Percentiles rank a stretch among this genome's conserved stretches.
These are phyloP conservation scores for Pogonus chalceus DNA, from an alignment of 1,140 invertebrate genomes.

Conservation along the genomic window DNA sequence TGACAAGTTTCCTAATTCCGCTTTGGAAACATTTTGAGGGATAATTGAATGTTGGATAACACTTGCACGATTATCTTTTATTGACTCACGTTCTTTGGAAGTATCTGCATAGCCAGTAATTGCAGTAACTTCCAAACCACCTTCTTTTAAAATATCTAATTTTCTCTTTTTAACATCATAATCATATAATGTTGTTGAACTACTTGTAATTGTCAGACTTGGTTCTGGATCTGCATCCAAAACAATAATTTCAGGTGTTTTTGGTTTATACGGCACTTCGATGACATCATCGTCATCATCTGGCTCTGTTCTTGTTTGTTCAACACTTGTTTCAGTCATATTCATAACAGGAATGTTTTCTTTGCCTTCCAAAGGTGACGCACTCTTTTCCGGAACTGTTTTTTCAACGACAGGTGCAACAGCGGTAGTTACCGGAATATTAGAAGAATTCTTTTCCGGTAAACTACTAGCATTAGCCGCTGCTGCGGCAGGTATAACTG, in stretches of 20 bases:
- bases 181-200: conserved; percentile 16
- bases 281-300: conserved; percentile 14
- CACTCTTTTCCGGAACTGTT: conserved; percentile 29
- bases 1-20: conserved; percentile 31
- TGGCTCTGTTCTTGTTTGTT: not conserved
- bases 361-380: conserved; percentile 41
- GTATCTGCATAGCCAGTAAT: conserved; percentile 36
- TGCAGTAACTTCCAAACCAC: conserved; percentile 60
- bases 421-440: conserved; percentile 23
- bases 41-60: conserved; percentile 26
- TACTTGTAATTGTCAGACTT: conserved; percentile 10
- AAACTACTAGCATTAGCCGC: conserved; percentile 12
- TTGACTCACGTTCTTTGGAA: conserved; percentile 30
- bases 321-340: conserved; percentile 10
- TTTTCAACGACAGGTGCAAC: conserved; percentile 19
- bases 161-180: conserved; percentile 53
- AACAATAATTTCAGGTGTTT: conserved; percentile 54
- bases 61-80: conserved; percentile 27
- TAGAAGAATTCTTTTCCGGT: conserved; percentile 16
- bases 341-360: conserved; percentile 41
- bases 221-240: conserved; percentile 40
- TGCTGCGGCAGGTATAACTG: conserved; percentile 2
- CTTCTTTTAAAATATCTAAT: conserved; percentile 59
- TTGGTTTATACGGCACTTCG: conserved; percentile 42
- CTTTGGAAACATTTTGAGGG: conserved; percentile 11